phyloP scores from a whole-genome alignment of 2,888 invertebrate species.

The Eupsilia transversa region DNA sequence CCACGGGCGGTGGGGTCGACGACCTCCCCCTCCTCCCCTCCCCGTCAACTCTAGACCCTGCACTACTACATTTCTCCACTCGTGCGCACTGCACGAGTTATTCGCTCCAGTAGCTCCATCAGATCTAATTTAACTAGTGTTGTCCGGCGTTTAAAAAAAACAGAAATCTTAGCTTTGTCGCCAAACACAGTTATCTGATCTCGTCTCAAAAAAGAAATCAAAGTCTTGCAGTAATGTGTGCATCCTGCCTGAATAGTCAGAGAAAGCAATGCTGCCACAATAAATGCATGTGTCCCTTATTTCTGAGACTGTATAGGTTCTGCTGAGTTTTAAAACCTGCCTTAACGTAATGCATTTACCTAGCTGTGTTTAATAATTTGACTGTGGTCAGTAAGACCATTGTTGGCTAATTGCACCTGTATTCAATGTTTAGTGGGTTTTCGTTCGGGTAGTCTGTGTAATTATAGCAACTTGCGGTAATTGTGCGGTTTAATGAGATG shows the following conservation, averaged over 20 bases:
- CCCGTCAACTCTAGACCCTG: constrained; percentile 78
- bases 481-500: constrained; percentile 41
- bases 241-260: constrained; percentile 71
- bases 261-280: constrained; percentile 73
- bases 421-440: constrained; percentile 38
- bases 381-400: constrained; percentile 36
- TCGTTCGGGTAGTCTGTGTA: constrained; percentile 18
- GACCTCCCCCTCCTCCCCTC: constrained; percentile 76
- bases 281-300: constrained; percentile 63
- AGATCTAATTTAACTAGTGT: constrained; percentile 74
- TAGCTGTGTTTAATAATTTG: constrained; percentile 35
- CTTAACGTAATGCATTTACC: constrained; percentile 26
- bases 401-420: constrained; percentile 39
- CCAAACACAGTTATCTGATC: constrained; percentile 60
- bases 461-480: constrained; percentile 37
- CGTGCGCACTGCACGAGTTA: constrained; percentile 76
- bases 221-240: no score
- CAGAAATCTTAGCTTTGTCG: constrained; percentile 70
- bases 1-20: constrained; percentile 84
- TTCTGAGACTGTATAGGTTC: constrained; percentile 44
- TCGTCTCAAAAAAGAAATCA: no score
- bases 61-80: constrained; percentile 84
- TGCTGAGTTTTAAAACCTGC: constrained; percentile 46
- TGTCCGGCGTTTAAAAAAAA: constrained; percentile 65
- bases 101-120: constrained; percentile 71